Evolutionary conservation across 2,797 vertebrate species (phyloP), one percentile per base, ranked within the genome.

Genomic region (Limosa lapponica): DNA sequence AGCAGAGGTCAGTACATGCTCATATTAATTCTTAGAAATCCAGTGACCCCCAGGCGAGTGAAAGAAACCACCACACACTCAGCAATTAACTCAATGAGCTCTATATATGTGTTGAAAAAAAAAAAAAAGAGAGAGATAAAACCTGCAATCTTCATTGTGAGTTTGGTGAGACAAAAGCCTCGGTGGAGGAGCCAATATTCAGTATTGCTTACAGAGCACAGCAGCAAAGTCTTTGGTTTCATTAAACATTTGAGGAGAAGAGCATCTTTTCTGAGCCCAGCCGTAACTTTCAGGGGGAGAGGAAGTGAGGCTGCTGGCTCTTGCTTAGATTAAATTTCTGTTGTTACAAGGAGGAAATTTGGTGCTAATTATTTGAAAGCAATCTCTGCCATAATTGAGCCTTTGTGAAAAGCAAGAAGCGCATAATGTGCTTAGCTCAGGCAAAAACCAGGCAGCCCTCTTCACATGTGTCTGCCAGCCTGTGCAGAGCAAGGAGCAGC

Each of bases 281-380:
- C 36, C 75, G 16, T 36, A 37, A n/a, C 24, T 95, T 93, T 43
- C 55, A 73, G 54, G 16, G 44, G 48, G 37, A 77, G 54, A 83
- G 73, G 82, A 95, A 88, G 32, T 12, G 16, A 67, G 37, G 41
- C 46, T 61, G 37, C 79, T 91, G 95, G 66, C 44, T 87, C 36
- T 41, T 57, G 62, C 55, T 88, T 62, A 46, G 52, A 91, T 91
- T 87, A 66, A 78, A 91, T 90, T 94, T 88, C 70, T 74, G 11
- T 48, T 83, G 73, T 48, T 90, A 70, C 51, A 70, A 72, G 66
- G 43, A 90, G 69, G 85, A 94, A 93, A 91, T 93, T 52, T 81
- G 54, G 36, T 83, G 75, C 30, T 90, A 88, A 93, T 88, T 78
- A 70, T 77, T 72, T 85, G 82, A 87, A 93, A 93, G 58, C 79